Evolutionary conservation across 2,797 vertebrate genomes (phyloP), one percentile per base, ranked within the genome.

Genomic region (Hybognathus amarus): DNA sequence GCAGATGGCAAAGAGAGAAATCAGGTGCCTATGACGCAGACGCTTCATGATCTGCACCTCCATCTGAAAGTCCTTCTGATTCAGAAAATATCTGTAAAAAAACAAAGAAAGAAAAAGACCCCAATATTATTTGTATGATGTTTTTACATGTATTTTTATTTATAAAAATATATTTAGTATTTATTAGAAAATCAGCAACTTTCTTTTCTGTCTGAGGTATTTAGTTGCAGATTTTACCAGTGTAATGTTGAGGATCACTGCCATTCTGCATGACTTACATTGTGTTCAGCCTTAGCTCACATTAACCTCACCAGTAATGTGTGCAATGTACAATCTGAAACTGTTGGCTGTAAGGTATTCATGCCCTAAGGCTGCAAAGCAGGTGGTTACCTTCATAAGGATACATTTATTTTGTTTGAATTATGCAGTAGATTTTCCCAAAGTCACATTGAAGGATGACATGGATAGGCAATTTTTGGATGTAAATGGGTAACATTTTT

Each of bases 21-120:
- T 92, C 38, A 97, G 92, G 84, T 96, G 94, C 2, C 93, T 93
- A 71, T 96, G 96, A 8, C 93, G 91, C 0, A 96, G 87, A n/a
- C 69, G 85, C 90, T 97, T 97, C 85, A 96, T 90, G 54, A 95
- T 94, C 89, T 95, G 91, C 2, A 94, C 95, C 90, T 97, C 96
- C 0, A 82, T 74, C 24, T 92, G 90, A 85, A 97, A 95, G 0
- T 92, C 93, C 0, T 47, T 80, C 81, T 96, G 93, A 80, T 93
- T 92, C 54, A 92, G 61, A 45, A 88, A 18, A 66, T n/a, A n/a
- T 94, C 94, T 0, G 91, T 86, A 85, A 6, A 6, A 1, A 36
- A 36, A 1, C 5, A 36, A 36, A 36, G 33, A 36, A 59, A 6
- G 6, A 24, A 9, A 50, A 7, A 73, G 36, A 27, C 12, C 13